Base-by-base conservation (phyloP, 2,797 vertebrate species). In the Darevskia nairensis region DNA sequence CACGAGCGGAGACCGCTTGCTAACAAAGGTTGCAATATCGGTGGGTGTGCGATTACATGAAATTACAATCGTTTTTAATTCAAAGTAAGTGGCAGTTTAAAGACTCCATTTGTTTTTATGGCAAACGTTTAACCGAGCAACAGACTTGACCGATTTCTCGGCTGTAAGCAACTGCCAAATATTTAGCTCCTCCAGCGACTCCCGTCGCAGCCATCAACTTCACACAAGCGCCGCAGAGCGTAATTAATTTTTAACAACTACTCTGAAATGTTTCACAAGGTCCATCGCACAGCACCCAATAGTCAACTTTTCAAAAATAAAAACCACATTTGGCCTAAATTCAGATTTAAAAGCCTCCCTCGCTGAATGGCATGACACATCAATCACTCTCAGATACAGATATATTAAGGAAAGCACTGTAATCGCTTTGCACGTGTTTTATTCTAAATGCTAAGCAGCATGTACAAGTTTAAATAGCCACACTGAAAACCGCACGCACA, bases 171-270 rank as follows among this genome's bases (percentile, higher is more conserved):
- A 35, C 46, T 68, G 86, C 50, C 80, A 82, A 55, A 55, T 82
- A 59, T 71, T n/a, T 68, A 29, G 27, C 21, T 80, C 74, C 44
- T 39, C 27, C 9, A 64, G 74, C 41, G 72, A 83, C 71, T 89
- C 69, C 50, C 41, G 27, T 46, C 29, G 21, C 41, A 32, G 55
- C 0, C 0, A 27, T 78, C 61, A 17, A 35, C n/a, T 35, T 88
- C 75, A 13, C 50, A 4, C 15, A 5, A 27, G 44, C 66, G 75
- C 74, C 88, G 21, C 55, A 77, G 55, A 80, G 74, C 72, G 8
- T 55, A 77, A 88, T 80, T 72, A 29, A 17, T 17, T 85, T 55
- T 77, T 75, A 74, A n/a, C 83, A 85, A 61, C 74, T 77, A 6
- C 39, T 83, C 39, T 19, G 3, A 41, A 82, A 41, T 27, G 11